Conservation (phyloP, 2,113 vertebrate genomes). For the Glaucidium brasilianum region DNA sequence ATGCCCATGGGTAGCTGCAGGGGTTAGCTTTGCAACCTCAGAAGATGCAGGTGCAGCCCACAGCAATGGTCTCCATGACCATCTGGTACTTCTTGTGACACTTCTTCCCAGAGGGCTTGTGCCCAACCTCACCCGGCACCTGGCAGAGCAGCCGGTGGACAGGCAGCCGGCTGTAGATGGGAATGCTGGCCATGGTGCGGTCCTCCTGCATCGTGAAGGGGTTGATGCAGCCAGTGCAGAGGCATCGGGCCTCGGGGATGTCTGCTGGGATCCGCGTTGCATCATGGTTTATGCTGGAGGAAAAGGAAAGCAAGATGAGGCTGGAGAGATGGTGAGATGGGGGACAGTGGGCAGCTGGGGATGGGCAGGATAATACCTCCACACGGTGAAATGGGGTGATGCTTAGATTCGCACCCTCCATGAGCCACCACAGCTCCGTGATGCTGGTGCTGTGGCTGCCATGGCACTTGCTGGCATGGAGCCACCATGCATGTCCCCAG, state of each 20-base stretch:
- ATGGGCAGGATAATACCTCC: background rate
- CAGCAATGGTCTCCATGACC: slow-evolving; percentile 85
- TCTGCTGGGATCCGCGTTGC: slow-evolving; percentile 75
- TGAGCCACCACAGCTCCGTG: rapidly evolving
- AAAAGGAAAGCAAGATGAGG: background rate
- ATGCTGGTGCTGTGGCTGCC: background rate
- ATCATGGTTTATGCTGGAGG: slow-evolving; percentile 82
- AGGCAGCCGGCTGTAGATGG: slow-evolving; percentile 84
- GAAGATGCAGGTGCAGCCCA: slow-evolving; percentile 88
- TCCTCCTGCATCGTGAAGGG: slow-evolving; percentile 88
- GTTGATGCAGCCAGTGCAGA: slow-evolving; percentile 83
- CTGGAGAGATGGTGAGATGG: background rate
- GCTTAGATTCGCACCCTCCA: rapidly evolving
- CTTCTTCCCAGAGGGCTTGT: slow-evolving; percentile 13
- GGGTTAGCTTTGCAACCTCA: slow-evolving; percentile 44
- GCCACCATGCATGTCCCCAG: rapidly evolving
- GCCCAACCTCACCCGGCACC: background rate
- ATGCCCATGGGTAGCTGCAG: background rate
- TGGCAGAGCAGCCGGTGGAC: slow-evolving; percentile 80
- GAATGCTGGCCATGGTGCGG: slow-evolving; percentile 83
- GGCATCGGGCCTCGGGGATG: slow-evolving; percentile 81
- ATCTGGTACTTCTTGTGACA: slow-evolving; percentile 72
- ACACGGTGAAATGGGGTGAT: rapidly evolving
- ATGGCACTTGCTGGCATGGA: rapidly evolving
- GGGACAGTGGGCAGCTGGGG: background rate